Evolutionary conservation across 2,797 vertebrate genomes (phyloP).

Genomic region (Mycteria americana): DNA sequence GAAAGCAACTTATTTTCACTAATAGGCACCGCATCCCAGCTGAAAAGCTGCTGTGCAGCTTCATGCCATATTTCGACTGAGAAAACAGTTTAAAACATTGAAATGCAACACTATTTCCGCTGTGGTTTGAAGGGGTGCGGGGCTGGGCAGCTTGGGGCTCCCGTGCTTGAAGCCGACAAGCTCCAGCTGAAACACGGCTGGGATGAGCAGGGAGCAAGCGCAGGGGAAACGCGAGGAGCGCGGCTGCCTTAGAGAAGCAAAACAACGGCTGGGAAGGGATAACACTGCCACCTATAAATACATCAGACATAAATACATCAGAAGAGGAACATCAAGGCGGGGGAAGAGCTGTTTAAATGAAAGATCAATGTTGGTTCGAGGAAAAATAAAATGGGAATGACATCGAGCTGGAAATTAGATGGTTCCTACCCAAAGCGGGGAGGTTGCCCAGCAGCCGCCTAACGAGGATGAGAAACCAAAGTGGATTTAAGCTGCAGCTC

Average conservation of each 20-base stretch:
- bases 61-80: rapidly evolving
- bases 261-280: not conserved
- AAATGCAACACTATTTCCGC: not conserved
- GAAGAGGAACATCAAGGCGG: not conserved
- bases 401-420: not conserved
- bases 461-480: not conserved
- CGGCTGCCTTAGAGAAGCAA: not conserved
- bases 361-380: not conserved
- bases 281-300: not conserved
- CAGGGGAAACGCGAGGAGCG: not conserved
- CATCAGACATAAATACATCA: not conserved
- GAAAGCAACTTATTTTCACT: not conserved
- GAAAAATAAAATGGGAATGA: not conserved
- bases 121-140: not conserved
- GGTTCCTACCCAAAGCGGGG: not conserved
- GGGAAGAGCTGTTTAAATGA: not conserved
- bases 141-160: not conserved
- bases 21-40: rapidly evolving
- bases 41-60: not conserved
- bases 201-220: not conserved
- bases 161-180: not conserved
- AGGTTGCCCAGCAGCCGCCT: not conserved
- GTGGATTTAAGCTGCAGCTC: not conserved
- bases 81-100: not conserved
- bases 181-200: not conserved